These are phyloP conservation scores for Leptopilina syphax DNA, from an alignment of 2,888 invertebrate species.

Conservation along the genomic window DNA sequence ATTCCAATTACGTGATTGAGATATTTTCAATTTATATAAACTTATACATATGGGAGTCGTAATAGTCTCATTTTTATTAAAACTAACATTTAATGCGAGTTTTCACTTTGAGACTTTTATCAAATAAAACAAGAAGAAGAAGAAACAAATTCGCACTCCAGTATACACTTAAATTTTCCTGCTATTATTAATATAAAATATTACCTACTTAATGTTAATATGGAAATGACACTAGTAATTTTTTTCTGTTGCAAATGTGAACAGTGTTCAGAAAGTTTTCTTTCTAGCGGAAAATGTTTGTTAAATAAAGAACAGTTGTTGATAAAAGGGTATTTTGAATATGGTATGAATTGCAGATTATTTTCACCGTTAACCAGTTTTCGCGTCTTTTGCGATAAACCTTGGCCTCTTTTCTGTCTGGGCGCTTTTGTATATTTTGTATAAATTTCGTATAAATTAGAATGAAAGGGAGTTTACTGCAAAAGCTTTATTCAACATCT, in stretches of 20 bases:
- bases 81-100: too few relatives aligned
- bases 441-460: slow-evolving; percentile 38
- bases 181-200: too few relatives aligned
- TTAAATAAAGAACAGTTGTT: slow-evolving; percentile 15
- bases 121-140: too few relatives aligned
- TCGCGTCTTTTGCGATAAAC: slow-evolving; percentile 16
- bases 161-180: too few relatives aligned
- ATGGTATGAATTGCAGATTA: slow-evolving; percentile 36
- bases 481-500: slow-evolving; percentile 28
- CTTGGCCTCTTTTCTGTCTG: slow-evolving; percentile 31
- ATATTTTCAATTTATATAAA: neutral
- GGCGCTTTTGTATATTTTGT: slow-evolving; percentile 24
- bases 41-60: neutral
- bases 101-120: too few relatives aligned
- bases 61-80: neutral
- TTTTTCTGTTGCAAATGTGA: too few relatives aligned
- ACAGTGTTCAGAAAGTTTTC: too few relatives aligned
- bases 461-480: slow-evolving; percentile 7
- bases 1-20: slow-evolving; percentile 48
- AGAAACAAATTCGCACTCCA: too few relatives aligned
- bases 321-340: slow-evolving; percentile 11
- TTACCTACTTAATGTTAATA: too few relatives aligned
- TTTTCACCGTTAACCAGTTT: slow-evolving; percentile 16
- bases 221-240: too few relatives aligned
- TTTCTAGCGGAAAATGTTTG: neutral